Evolutionary conservation across 2,113 vertebrate genomes (phyloP).

Genomic region (Parotia lawesii): DNA sequence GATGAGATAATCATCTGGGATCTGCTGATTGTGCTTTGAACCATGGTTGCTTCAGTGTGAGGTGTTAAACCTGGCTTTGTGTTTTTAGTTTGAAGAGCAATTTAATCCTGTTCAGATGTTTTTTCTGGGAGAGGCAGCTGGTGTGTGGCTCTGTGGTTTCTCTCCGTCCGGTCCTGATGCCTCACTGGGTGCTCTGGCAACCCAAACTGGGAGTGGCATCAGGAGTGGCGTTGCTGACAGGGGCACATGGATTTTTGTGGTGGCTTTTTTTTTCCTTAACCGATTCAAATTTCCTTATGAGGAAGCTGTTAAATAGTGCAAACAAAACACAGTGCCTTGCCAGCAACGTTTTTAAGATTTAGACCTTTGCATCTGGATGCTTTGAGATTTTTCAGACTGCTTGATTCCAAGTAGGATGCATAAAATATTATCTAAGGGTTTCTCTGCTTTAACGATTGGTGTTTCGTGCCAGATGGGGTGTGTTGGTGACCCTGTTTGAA

Average conservation of each 20-base stretch:
- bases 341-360: neutral
- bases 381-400: neutral
- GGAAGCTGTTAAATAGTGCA: neutral
- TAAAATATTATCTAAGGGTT: neutral
- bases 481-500: neutral
- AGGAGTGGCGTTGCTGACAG: neutral
- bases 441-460: neutral
- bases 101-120: neutral
- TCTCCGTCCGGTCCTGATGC: fast-evolving
- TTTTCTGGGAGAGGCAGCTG: neutral
- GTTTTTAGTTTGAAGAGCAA: neutral
- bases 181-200: neutral
- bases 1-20: neutral
- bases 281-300: neutral
- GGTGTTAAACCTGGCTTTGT: neutral
- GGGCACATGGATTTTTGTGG: neutral
- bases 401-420: neutral
- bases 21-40: neutral
- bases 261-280: neutral
- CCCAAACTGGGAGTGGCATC: neutral
- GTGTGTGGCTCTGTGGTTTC: neutral
- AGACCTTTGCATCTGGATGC: neutral
- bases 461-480: neutral
- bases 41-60: neutral
- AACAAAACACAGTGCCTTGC: neutral